Evolutionary conservation across 2,888 invertebrate species (phyloP).

Genomic region (Zygaena filipendulae): DNA sequence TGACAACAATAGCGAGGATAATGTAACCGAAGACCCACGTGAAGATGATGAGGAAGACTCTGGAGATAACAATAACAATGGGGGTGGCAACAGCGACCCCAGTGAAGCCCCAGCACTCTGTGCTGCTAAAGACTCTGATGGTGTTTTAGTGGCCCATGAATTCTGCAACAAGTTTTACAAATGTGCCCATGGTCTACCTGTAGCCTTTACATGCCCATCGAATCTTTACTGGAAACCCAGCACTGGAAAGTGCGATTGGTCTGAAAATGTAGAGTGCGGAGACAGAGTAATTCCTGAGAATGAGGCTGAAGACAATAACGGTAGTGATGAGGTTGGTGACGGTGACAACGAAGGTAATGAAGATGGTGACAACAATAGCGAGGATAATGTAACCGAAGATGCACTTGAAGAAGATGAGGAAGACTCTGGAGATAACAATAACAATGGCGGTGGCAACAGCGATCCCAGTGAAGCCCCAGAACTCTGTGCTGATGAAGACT

Average conservation of each 20-base stretch:
- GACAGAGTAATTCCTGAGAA: constrained; percentile 19
- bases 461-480: constrained; percentile 21
- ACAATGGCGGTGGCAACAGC: constrained; percentile 17
- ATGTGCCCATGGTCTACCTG: constrained; percentile 23
- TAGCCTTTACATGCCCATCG: constrained; percentile 20
- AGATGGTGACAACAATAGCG: too few relatives aligned
- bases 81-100: constrained; percentile 18
- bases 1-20: constrained; percentile 1
- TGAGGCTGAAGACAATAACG: constrained; percentile 5
- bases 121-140: constrained; percentile 21
- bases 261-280: constrained; percentile 27
- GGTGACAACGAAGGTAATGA: constrained; percentile 8
- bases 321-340: too few relatives aligned
- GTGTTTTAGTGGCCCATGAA: constrained; percentile 25
- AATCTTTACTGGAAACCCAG: constrained; percentile 24
- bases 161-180: constrained; percentile 28
- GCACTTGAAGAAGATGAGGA: constrained; percentile 12
- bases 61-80: constrained; percentile 3
- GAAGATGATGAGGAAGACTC: neutral
- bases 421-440: constrained; percentile 8
- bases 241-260: constrained; percentile 28
- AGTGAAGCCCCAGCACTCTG: constrained; percentile 25
- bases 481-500: constrained; percentile 22
- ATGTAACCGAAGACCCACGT: neutral
- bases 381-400: too few relatives aligned